A percentile compares a stretch with the other conserved stretches of the same genome.
These are phyloP conservation scores for Fratercula arctica DNA, from an alignment of 2,797 vertebrate genomes.

Conservation along the genomic window DNA sequence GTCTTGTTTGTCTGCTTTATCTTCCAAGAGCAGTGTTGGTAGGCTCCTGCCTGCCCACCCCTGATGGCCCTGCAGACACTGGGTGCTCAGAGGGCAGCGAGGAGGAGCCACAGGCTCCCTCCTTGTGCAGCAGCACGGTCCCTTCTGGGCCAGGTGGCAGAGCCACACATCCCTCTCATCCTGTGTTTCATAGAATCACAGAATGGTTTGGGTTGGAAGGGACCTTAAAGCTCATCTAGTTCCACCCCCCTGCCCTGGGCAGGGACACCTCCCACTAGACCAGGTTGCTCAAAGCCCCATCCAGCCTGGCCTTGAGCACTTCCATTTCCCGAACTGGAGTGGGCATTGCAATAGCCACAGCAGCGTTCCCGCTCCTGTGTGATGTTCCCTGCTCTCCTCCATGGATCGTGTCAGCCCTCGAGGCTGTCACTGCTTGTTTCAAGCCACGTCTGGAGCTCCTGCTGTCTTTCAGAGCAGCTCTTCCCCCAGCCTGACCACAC, in stretches of 20 bases:
- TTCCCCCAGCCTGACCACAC: not conserved
- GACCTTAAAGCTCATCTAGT: not conserved
- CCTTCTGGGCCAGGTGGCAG: rapidly evolving
- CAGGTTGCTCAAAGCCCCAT: not conserved
- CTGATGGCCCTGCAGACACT: not conserved
- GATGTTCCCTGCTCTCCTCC: not conserved
- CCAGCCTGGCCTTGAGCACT: not conserved
- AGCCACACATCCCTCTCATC: not conserved
- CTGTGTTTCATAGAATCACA: not conserved
- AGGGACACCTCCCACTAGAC: not conserved
- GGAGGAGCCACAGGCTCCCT: not conserved
- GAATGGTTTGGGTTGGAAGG: not conserved
- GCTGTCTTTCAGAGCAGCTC: not conserved
- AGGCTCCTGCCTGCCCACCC: not conserved
- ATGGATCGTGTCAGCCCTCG: rapidly evolving
- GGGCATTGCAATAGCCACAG: not conserved
- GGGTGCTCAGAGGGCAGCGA: not conserved
- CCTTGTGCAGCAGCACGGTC: not conserved
- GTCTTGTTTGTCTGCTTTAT: not conserved
- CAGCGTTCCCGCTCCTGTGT: rapidly evolving
- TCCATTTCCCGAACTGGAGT: not conserved
- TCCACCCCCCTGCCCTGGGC: not conserved
- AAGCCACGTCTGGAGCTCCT: not conserved
- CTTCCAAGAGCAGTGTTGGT: not conserved
- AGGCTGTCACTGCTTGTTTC: not conserved